Base-by-base conservation (phyloP, 2,797 vertebrate species). In the Acanthurus tractus region DNA sequence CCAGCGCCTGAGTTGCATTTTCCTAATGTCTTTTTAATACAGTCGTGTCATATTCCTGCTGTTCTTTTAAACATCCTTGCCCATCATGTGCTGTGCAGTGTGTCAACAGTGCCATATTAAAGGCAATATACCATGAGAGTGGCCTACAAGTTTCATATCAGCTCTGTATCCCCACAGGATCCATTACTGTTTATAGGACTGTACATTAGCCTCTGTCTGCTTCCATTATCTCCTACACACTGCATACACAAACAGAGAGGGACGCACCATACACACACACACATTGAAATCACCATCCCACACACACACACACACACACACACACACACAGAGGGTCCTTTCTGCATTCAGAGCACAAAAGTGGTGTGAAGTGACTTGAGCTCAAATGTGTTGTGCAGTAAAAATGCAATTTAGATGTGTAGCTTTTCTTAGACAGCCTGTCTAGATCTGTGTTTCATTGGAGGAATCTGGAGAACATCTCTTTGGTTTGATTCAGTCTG, bases 171-270 rank as follows among this genome's bases (percentile, higher is more conserved):
- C 92, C 85, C 87, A 70, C 64, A 74, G 90, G 90, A 90, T 87
- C 86, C 87, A 91, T 93, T 91, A 89, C 38, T 40, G 86, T 92
- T 94, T 91, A 91, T 90, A 74, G 74, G 78, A 50, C 85, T 91
- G 82, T 85, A 89, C 91, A 92, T 91, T 92, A 92, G 82, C 83
- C 70, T 67, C 73, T 84, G 83, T 83, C 87, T 84, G 70, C 77
- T 59, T 79, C 81, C 79, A 90, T 91, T 84, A 88, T 88, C 78
- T 82, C 64, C 80, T 70, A 68, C 63, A 74, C 44, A 74, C 55
- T 63, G 78, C 29, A 34, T 34, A 34, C 29, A 34, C 5, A 34
- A 34, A 34, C 29, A 34, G 29, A 7, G 29, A 34, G 29, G 29
- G 29, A 34, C 29, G 29, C 29, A 34, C 6, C 29, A 34, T 34